Conservation (phyloP, 2,113 vertebrate species). For the Piaya cayana region DNA sequence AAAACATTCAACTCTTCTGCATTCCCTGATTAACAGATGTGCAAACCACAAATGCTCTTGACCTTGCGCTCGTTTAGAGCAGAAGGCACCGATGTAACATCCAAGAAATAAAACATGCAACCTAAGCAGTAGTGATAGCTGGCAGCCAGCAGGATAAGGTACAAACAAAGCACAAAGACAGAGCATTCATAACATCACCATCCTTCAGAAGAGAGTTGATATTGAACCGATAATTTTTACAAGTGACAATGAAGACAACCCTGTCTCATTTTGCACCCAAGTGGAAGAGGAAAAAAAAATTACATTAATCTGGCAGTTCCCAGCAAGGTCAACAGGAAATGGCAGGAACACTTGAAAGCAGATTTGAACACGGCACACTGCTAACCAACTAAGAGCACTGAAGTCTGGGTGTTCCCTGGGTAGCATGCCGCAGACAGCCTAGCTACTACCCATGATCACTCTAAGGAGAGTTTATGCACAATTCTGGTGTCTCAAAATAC, state of each 20-base stretch:
- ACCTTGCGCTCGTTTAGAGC: not conserved
- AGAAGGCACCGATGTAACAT: not conserved
- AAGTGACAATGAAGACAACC: not conserved
- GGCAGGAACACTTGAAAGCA: not conserved
- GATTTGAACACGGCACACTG: fast-evolving
- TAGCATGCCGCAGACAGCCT: not conserved
- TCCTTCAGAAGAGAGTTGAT: not conserved
- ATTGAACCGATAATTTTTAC: not conserved
- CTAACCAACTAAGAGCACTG: not conserved
- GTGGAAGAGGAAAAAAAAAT: not conserved
- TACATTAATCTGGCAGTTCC: not conserved
- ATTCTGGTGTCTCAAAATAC: not conserved
- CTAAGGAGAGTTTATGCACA: not conserved
- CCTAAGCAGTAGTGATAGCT: not conserved
- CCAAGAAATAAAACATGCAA: not conserved
- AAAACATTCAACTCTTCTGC: conserved; percentile 51
- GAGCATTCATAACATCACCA: not conserved
- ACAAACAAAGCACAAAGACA: not conserved
- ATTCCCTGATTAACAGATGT: not conserved
- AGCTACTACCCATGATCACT: not conserved
- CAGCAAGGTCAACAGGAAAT: not conserved
- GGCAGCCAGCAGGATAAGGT: not conserved
- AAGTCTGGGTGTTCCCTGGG: not conserved
- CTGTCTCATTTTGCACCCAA: not conserved
- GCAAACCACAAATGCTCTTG: conserved; percentile 22